Conservation (phyloP, 2,888 invertebrate genomes). For the Orchesella flavescens region DNA sequence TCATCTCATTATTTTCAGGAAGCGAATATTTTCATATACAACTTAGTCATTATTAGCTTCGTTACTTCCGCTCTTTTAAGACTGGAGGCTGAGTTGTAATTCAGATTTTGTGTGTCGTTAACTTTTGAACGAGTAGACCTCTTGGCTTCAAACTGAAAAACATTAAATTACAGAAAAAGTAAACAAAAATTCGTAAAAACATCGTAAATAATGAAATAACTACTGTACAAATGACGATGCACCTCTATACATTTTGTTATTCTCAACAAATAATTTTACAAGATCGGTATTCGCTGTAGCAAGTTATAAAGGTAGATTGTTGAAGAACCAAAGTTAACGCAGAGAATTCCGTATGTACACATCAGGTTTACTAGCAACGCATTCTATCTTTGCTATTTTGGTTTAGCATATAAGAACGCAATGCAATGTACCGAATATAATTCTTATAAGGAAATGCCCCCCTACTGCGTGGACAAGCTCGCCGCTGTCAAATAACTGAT, state of each 20-base stretch:
- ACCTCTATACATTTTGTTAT: no score
- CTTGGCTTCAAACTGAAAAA: no score
- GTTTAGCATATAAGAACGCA: constrained; percentile 30
- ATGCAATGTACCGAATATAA: constrained; percentile 16
- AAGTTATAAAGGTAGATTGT: no score
- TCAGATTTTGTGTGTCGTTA: no score
- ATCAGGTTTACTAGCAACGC: no score
- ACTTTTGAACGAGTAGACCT: no score
- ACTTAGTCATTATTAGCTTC: constrained; percentile 14
- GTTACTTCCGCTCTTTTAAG: constrained; percentile 14
- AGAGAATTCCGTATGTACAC: background rate
- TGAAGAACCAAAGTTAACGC: background rate
- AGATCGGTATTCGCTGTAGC: no score
- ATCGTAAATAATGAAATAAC: no score
- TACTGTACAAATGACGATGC: no score
- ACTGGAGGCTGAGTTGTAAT: background rate
- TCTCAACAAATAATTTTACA: no score
- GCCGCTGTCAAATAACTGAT: constrained; percentile 70
- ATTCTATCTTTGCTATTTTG: background rate
- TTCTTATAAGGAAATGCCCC: constrained; percentile 59
- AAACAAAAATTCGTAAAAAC: no score
- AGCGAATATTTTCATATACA: background rate
- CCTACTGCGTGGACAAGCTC: constrained; percentile 68
- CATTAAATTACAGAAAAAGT: no score
- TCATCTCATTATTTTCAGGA: constrained; percentile 6